A percentile compares a stretch with the other conserved stretches of the same genome.
phyloP scores from a whole-genome alignment of 1,140 invertebrate species.

The Caenorhabditis tropicalis region DNA sequence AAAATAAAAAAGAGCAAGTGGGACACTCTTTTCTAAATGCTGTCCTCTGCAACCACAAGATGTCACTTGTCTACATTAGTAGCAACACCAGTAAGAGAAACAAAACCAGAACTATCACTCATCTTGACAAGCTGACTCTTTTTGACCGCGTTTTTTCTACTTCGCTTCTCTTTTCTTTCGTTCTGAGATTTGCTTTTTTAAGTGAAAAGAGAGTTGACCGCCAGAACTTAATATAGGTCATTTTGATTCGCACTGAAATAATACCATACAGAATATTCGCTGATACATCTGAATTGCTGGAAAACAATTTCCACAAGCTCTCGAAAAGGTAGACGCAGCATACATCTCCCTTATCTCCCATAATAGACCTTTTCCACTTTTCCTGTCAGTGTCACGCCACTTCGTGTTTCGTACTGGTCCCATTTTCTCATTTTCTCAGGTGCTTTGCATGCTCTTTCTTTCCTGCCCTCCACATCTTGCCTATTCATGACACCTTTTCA shows the following conservation, averaged over 20 bases:
- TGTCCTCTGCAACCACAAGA: not conserved
- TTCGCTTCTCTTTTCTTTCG: not conserved
- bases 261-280: no score
- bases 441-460: not conserved
- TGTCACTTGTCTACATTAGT: conserved; percentile 1
- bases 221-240: no score
- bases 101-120: conserved; percentile 26
- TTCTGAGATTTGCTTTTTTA: not conserved
- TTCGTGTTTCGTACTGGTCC: not conserved
- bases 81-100: not conserved
- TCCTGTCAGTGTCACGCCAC: conserved; percentile 28
- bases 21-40: not conserved
- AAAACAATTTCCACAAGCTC: not conserved
- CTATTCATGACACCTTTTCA: conserved; percentile 43
- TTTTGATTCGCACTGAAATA: no score
- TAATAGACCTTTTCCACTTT: conserved; percentile 9
- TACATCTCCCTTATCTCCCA: no score
- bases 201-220: no score
- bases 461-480: not conserved
- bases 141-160: not conserved
- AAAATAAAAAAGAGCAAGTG: not conserved
- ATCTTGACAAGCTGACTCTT: conserved; percentile 22
- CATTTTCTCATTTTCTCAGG: not conserved
- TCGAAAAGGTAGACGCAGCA: not conserved
- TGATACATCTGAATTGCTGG: no score